Percentiles rank a stretch among this genome's conserved stretches.
Conservation (phyloP, 2,888 invertebrate species). For the Drosophila parthenogenetica region DNA sequence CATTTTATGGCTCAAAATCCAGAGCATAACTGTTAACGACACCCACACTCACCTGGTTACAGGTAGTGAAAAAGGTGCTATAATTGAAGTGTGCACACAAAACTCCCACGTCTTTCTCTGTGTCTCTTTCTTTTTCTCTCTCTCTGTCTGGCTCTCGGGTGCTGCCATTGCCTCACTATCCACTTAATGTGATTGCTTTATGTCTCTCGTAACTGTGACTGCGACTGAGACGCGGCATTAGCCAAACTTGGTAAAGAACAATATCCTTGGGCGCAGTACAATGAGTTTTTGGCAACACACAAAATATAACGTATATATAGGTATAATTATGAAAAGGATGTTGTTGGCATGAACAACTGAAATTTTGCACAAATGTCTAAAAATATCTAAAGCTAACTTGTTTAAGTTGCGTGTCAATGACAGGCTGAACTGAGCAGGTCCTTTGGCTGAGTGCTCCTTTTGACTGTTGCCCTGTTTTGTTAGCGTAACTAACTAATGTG, state of each 20-base stretch:
- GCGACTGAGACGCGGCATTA: slow-evolving; percentile 43
- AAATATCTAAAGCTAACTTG: slow-evolving; percentile 44
- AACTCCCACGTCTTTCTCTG: neutral
- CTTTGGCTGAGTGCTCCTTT: slow-evolving; percentile 33
- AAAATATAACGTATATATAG: slow-evolving; percentile 15
- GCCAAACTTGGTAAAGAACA: slow-evolving; percentile 35
- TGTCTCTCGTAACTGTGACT: slow-evolving; percentile 24
- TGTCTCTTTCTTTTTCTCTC: neutral
- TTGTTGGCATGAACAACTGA: slow-evolving; percentile 24
- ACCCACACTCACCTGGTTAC: slow-evolving; percentile 22
- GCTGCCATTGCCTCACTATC: slow-evolving; percentile 28
- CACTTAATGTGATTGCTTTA: slow-evolving; percentile 70
- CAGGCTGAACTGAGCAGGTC: slow-evolving; percentile 35
- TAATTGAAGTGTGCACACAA: slow-evolving; percentile 44
- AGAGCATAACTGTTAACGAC: slow-evolving; percentile 44
- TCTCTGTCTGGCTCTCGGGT: slow-evolving; percentile 15
- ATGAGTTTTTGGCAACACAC: slow-evolving; percentile 4
- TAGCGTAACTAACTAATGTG: slow-evolving; percentile 24
- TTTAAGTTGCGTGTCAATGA: slow-evolving; percentile 52
- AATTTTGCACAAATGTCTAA: slow-evolving; percentile 56
- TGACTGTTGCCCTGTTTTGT: slow-evolving; percentile 10
- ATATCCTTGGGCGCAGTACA: slow-evolving; percentile 30
- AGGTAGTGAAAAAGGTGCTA: slow-evolving; percentile 17
- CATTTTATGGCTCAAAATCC: slow-evolving; percentile 43
- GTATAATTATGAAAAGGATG: slow-evolving; percentile 36